Conservation (phyloP, 2,888 invertebrate genomes). For the Tenthredo amoena region DNA sequence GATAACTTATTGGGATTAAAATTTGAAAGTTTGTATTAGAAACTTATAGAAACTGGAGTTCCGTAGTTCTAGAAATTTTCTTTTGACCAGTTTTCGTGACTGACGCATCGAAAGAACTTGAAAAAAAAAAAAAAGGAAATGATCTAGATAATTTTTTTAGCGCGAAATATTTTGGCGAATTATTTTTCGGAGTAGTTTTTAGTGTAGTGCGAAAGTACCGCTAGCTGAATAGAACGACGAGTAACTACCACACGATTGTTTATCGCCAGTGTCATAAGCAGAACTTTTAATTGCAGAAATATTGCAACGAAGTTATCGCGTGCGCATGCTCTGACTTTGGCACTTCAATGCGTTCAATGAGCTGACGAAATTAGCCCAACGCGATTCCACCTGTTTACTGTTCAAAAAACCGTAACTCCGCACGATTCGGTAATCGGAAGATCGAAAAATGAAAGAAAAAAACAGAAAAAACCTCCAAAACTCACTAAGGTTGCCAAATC, state of each 20-base stretch:
- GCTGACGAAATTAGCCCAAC: neutral
- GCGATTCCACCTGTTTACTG: neutral
- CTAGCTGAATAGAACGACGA: neutral
- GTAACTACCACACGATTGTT: neutral
- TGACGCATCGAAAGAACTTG: too few relatives aligned
- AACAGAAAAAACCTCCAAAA: neutral
- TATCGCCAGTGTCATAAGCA: neutral
- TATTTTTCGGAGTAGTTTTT: too few relatives aligned
- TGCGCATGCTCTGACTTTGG: neutral
- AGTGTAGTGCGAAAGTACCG: too few relatives aligned
- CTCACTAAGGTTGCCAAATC: too few relatives aligned
- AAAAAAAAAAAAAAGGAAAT: too few relatives aligned
- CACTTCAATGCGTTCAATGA: neutral
- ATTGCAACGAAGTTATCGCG: neutral
- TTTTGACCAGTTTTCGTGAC: too few relatives aligned
- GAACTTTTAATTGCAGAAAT: neutral
- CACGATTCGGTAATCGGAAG: neutral
- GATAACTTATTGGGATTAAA: too few relatives aligned
- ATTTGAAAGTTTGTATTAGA: too few relatives aligned
- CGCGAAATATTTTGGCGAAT: too few relatives aligned
- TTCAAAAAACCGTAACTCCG: neutral
- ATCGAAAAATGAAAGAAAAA: neutral
- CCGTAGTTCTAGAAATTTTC: too few relatives aligned
- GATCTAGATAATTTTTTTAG: too few relatives aligned
- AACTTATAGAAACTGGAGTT: too few relatives aligned